These are phyloP conservation scores for Hafferia zeledoni DNA, from an alignment of 2,797 vertebrate genomes.

Conservation along the genomic window DNA sequence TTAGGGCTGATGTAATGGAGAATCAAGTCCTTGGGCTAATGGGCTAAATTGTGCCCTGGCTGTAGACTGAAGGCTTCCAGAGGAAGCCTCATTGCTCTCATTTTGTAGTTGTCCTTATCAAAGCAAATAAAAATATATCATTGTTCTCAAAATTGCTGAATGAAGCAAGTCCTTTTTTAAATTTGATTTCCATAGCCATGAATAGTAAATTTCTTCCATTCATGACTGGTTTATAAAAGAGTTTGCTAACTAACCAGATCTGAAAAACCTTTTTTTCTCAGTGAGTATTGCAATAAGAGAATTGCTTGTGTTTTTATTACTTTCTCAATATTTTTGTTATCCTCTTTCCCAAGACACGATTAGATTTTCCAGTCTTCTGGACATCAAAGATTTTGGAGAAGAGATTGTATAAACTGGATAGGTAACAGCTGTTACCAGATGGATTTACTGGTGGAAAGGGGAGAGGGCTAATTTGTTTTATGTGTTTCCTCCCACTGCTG, in stretches of 20 bases:
- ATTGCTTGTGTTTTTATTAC: slow-evolving; percentile 14
- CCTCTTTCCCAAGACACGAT: background rate
- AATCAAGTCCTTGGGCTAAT: background rate
- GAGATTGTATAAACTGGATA: slow-evolving; percentile 37
- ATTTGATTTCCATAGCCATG: background rate
- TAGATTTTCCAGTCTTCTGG: slow-evolving; percentile 29
- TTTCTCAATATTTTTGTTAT: slow-evolving; percentile 39
- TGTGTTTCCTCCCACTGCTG: background rate
- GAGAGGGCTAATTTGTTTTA: slow-evolving; percentile 32
- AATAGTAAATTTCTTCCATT: slow-evolving; percentile 35
- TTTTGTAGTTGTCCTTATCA: background rate
- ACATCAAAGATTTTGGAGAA: slow-evolving; percentile 34
- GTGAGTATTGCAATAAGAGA: background rate
- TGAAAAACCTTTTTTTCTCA: background rate
- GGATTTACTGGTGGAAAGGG: slow-evolving; percentile 33
- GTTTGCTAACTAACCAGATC: background rate
- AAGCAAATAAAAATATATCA: slow-evolving; percentile 2
- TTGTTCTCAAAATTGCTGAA: slow-evolving; percentile 11
- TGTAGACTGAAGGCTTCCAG: background rate
- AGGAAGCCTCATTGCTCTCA: background rate
- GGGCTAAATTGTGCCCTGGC: background rate
- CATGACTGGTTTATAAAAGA: background rate
- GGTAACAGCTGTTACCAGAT: slow-evolving; percentile 27
- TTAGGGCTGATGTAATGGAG: background rate
- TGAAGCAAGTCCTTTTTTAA: background rate